A percentile compares a stretch with the other conserved stretches of the same genome.
Conservation (phyloP, 2,797 vertebrate genomes). For the Phataginus tetradactyla region DNA sequence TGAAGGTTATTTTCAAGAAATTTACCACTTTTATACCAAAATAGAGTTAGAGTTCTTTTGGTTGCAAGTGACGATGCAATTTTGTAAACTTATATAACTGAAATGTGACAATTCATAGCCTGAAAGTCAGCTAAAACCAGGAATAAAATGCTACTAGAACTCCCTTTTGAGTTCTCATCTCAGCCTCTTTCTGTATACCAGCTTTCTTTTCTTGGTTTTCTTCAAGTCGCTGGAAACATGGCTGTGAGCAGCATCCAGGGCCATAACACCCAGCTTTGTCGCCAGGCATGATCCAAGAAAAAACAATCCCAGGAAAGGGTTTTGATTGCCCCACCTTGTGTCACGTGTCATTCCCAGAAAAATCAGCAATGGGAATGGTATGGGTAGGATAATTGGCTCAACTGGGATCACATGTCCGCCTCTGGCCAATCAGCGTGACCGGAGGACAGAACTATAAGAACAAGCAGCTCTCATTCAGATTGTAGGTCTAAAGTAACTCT, state of each 20-base stretch:
- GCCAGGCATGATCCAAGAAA: background rate
- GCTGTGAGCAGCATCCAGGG: background rate
- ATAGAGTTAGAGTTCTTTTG: background rate
- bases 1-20: constrained; percentile 10
- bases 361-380: background rate
- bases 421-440: background rate
- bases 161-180: background rate
- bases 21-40: background rate
- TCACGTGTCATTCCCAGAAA: background rate
- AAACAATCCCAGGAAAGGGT: background rate
- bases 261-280: background rate
- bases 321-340: background rate
- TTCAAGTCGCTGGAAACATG: background rate
- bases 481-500: background rate
- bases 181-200: background rate
- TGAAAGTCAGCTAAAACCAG: constrained; percentile 23
- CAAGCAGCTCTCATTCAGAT: background rate
- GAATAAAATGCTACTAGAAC: background rate
- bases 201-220: constrained; percentile 21
- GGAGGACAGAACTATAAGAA: background rate
- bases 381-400: background rate
- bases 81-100: constrained; percentile 10
- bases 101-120: background rate
- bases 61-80: background rate
- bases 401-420: background rate